phyloP scores from a whole-genome alignment of 1,140 invertebrate genomes.

The Ceratoteleas bidentatus region DNA sequence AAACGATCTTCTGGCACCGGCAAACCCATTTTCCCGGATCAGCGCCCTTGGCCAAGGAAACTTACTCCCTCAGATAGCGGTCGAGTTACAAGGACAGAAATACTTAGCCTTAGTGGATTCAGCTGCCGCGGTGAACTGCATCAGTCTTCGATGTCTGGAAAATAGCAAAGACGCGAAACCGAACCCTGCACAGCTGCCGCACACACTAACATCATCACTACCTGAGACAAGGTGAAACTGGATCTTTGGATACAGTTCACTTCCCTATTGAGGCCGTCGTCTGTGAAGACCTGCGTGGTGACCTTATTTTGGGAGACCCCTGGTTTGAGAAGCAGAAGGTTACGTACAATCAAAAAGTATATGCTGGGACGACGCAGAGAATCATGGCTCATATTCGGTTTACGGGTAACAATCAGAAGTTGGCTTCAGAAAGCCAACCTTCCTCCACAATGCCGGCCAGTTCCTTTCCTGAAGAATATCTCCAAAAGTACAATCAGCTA shows the following conservation, averaged over 20 bases:
- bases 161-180: not conserved
- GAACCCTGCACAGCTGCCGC: not conserved
- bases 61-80: not conserved
- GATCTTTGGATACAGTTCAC: not conserved
- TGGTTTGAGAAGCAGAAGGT: not conserved
- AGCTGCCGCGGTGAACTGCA: not conserved
- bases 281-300: not conserved
- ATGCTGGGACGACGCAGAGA: not conserved
- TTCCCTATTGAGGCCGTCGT: not conserved
- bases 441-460: too few relatives aligned
- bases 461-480: too few relatives aligned
- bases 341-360: not conserved
- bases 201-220: not conserved
- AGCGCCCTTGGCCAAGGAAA: too few relatives aligned
- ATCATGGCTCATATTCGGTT: too few relatives aligned
- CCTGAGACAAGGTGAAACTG: not conserved
- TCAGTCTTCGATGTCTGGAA: not conserved
- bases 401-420: too few relatives aligned
- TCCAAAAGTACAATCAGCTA: too few relatives aligned
- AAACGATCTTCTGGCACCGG: too few relatives aligned
- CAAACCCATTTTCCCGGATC: too few relatives aligned
- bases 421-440: too few relatives aligned
- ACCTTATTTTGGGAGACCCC: not conserved
- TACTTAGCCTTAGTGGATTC: conserved; percentile 3
- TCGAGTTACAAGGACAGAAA: not conserved